Percentiles rank a stretch among this genome's conserved stretches.
phyloP scores from a whole-genome alignment of 2,797 vertebrate genomes.

The Diplodus sargus region DNA sequence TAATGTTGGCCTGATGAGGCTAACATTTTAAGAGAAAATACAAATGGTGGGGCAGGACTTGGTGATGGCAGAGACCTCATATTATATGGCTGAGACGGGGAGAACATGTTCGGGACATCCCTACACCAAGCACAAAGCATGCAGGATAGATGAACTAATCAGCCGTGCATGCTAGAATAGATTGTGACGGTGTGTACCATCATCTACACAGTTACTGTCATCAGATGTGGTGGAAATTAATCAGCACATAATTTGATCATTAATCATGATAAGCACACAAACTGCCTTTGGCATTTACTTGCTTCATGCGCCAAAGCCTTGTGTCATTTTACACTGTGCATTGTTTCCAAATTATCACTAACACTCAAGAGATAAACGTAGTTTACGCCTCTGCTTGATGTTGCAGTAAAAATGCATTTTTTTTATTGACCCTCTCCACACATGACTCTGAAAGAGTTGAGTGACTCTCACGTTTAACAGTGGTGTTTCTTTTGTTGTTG shows the following conservation, averaged over 20 bases:
- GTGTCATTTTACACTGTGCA: conserved; percentile 51
- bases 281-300: conserved; percentile 54
- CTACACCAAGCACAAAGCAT: conserved; percentile 63
- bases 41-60: conserved; percentile 44
- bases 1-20: not conserved
- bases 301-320: conserved; percentile 61
- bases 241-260: conserved; percentile 40
- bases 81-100: not conserved
- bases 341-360: conserved; percentile 64
- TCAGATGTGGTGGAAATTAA: conserved; percentile 45
- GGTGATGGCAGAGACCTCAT: conserved; percentile 12
- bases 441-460: conserved; percentile 90
- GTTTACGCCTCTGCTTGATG: conserved; percentile 68
- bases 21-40: conserved; percentile 23
- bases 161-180: conserved; percentile 70
- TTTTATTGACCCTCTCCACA: conserved; percentile 87
- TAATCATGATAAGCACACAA: conserved; percentile 49
- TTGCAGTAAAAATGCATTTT: conserved; percentile 74
- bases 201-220: conserved; percentile 37
- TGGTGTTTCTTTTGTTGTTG: conserved; percentile 99
- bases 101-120: conserved; percentile 52
- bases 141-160: conserved; percentile 58
- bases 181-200: conserved; percentile 50
- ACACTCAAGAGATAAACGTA: conserved; percentile 55
- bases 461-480: conserved; percentile 98